phyloP scores from a whole-genome alignment of 2,797 vertebrate species.

The Parambassis ranga region DNA sequence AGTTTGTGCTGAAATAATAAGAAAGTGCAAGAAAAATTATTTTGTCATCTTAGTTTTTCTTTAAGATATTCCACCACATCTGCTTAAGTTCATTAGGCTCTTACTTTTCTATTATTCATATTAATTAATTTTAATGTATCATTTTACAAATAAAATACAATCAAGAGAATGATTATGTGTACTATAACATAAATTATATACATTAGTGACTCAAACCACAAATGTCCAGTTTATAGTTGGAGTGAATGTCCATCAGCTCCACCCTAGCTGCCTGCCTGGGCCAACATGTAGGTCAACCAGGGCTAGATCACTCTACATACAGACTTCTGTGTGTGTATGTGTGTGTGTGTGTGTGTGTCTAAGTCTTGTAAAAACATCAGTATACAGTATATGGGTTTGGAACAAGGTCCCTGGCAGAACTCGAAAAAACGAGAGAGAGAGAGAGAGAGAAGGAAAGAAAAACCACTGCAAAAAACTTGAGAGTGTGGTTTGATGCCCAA shows the following conservation, averaged over 20 bases:
- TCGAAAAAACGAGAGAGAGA: slow-evolving; percentile 19
- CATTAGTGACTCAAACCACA: slow-evolving; percentile 27
- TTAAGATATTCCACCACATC: slow-evolving; percentile 3
- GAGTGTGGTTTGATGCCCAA: slow-evolving; percentile 72
- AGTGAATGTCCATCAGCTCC: slow-evolving; percentile 53
- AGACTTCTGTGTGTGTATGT: slow-evolving; percentile 10
- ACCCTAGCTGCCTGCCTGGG: slow-evolving; percentile 38
- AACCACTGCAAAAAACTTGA: slow-evolving; percentile 55
- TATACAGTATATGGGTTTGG: slow-evolving; percentile 67
- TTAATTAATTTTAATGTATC: no score
- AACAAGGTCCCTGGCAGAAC: slow-evolving; percentile 62
- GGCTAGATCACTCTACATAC: slow-evolving; percentile 55
- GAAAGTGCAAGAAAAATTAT: no score
- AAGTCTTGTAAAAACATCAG: slow-evolving; percentile 72
- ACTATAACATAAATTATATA: slow-evolving; percentile 18
- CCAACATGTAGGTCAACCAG: slow-evolving; percentile 62
- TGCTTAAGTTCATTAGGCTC: background rate
- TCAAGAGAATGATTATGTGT: no score
- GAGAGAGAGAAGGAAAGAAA: slow-evolving; percentile 61
- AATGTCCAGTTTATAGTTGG: no score
- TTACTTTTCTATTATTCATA: background rate
- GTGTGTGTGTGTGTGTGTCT: slow-evolving; percentile 37
- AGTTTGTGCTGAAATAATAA: background rate
- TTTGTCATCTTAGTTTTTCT: no score
- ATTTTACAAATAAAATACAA: no score